Evolutionary conservation across 2,797 vertebrate species (phyloP).

Genomic region (Glossophaga mutica): DNA sequence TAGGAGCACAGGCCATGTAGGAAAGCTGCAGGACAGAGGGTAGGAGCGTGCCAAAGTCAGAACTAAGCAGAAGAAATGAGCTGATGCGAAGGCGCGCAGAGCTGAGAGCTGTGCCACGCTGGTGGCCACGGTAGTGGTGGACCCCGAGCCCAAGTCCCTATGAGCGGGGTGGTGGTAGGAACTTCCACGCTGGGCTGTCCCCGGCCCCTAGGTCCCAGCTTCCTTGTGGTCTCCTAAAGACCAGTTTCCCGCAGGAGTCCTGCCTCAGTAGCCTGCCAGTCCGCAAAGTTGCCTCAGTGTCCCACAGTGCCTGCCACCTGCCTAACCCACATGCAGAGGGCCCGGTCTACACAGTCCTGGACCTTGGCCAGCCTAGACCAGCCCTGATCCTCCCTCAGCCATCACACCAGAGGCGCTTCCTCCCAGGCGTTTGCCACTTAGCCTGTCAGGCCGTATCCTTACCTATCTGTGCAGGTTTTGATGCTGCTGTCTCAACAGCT

Average conservation of each 20-base stretch:
- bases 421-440: not conserved
- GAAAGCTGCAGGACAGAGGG: not conserved
- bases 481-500: slow-evolving; percentile 41
- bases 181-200: not conserved
- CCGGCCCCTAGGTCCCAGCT: not conserved
- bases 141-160: not conserved
- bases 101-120: not conserved
- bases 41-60: not conserved
- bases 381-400: not conserved
- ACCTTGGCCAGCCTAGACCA: not conserved
- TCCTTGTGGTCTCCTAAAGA: not conserved
- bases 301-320: not conserved
- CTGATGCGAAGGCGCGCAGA: not conserved
- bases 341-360: not conserved
- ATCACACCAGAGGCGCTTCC: not conserved
- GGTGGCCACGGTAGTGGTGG: no score
- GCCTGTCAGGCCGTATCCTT: not conserved
- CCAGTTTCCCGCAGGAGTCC: not conserved
- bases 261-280: not conserved
- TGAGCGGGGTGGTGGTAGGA: not conserved
- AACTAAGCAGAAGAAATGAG: not conserved
- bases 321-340: not conserved
- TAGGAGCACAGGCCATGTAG: not conserved
- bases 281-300: not conserved
- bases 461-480: slow-evolving; percentile 13